phyloP scores from a whole-genome alignment of 2,797 vertebrate species.

The Lateolabrax maculatus region DNA sequence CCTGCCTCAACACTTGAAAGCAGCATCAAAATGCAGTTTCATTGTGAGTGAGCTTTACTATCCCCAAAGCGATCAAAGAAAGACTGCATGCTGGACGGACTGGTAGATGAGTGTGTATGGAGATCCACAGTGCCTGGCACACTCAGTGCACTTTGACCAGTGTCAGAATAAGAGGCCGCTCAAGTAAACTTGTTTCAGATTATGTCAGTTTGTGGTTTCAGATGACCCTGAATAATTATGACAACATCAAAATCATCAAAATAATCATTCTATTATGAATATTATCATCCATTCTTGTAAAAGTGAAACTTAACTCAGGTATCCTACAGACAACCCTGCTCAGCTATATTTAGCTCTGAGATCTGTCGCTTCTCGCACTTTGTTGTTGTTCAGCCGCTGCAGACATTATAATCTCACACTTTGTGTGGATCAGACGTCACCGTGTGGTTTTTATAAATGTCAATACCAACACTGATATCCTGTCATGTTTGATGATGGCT shows the following conservation, averaged over 20 bases:
- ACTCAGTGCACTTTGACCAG: constrained; percentile 3
- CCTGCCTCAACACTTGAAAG: too few relatives aligned
- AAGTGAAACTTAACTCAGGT: not conserved
- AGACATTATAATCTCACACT: not conserved
- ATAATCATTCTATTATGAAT: not conserved
- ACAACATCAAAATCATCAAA: not conserved
- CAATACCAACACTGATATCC: not conserved
- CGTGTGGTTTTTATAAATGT: not conserved
- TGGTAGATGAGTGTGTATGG: not conserved
- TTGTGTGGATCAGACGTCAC: not conserved
- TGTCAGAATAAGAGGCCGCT: not conserved
- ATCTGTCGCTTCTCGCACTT: not conserved
- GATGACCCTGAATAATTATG: not conserved
- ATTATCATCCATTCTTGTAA: not conserved
- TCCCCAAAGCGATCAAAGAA: not conserved
- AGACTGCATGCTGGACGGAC: not conserved
- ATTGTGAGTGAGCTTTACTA: constrained; percentile 11
- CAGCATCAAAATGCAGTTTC: constrained; percentile 19
- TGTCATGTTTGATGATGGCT: not conserved
- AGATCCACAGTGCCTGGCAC: not conserved
- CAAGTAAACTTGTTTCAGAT: not conserved
- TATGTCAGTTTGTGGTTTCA: not conserved
- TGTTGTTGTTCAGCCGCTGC: not conserved
- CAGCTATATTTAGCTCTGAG: not conserved
- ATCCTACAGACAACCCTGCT: not conserved